These are phyloP conservation scores for Vidua macroura DNA, from an alignment of 2,113 vertebrate genomes.

Conservation along the genomic window DNA sequence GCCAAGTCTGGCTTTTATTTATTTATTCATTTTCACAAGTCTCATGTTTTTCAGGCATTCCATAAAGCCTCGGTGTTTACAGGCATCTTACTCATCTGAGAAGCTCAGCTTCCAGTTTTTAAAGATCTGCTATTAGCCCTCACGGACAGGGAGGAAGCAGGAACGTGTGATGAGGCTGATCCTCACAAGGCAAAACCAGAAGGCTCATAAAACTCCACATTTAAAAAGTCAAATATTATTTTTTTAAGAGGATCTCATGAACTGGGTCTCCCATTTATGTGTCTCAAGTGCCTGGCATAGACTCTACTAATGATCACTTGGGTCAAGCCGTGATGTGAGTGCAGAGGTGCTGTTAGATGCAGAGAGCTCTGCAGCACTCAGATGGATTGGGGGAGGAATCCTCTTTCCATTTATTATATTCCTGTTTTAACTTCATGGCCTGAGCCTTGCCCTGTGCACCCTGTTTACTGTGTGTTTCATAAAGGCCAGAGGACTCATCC, in stretches of 20 bases:
- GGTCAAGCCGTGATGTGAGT: not conserved
- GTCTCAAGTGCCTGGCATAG: not conserved
- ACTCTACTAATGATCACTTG: not conserved
- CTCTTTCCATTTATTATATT: not conserved
- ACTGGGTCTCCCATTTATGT: not conserved
- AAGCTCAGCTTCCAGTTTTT: constrained; percentile 28
- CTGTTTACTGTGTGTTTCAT: constrained; percentile 35
- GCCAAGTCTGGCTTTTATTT: constrained; percentile 43
- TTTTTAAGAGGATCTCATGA: constrained; percentile 42
- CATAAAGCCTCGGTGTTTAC: constrained; percentile 36
- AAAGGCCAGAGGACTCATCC: constrained; percentile 43
- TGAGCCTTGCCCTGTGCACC: not conserved
- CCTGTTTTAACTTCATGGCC: not conserved
- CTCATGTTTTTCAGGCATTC: constrained; percentile 31
- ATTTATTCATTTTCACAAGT: constrained; percentile 51
- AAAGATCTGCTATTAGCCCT: constrained; percentile 16
- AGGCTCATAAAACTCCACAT: not conserved
- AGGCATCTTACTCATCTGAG: constrained; percentile 29
- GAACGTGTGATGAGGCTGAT: not conserved
- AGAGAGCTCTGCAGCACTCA: not conserved
- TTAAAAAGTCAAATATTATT: constrained; percentile 1
- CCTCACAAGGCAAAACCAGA: constrained; percentile 19
- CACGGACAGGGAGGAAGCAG: not conserved
- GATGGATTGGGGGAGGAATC: not conserved
- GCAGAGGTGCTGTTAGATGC: not conserved